Conservation (phyloP, 30 jellyfish, hydroid and myxozoan species). For the Rhopilema esculentum region DNA sequence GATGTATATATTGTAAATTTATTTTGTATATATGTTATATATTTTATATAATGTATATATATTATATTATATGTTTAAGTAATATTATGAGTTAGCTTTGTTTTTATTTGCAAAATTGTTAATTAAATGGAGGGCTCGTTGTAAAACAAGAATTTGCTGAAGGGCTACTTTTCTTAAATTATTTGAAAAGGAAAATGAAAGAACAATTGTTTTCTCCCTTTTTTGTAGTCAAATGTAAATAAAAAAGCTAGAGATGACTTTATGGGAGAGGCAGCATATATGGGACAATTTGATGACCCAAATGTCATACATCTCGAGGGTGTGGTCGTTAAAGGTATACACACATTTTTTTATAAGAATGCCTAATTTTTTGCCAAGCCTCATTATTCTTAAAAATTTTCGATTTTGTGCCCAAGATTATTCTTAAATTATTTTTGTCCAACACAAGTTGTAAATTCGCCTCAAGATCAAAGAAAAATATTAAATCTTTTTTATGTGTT, state of each 20-base stretch:
- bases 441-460: not conserved
- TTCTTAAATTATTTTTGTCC: not conserved
- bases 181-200: not conserved
- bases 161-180: too few relatives aligned
- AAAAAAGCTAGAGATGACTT: conserved; percentile 62
- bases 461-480: too few relatives aligned
- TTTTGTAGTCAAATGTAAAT: conserved; percentile 8
- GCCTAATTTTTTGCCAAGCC: not conserved
- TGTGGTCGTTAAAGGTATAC: conserved; percentile 70
- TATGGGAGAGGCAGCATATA: conserved; percentile 72
- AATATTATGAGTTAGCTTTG: too few relatives aligned
- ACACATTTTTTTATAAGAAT: not conserved
- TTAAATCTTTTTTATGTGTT: too few relatives aligned
- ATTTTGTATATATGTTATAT: too few relatives aligned
- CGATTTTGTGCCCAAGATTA: not conserved
- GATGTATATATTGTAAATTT: too few relatives aligned
- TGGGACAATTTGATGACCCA: conserved; percentile 80
- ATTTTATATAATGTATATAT: too few relatives aligned
- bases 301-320: conserved; percentile 76
- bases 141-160: too few relatives aligned
- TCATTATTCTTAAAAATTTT: not conserved
- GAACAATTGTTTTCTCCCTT: too few relatives aligned
- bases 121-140: too few relatives aligned
- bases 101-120: too few relatives aligned
- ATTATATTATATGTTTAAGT: too few relatives aligned